Percentiles rank a stretch among this genome's conserved stretches.
Evolutionary conservation across 2,888 invertebrate species (phyloP).

Genomic region (Xestia sexstrigata): DNA sequence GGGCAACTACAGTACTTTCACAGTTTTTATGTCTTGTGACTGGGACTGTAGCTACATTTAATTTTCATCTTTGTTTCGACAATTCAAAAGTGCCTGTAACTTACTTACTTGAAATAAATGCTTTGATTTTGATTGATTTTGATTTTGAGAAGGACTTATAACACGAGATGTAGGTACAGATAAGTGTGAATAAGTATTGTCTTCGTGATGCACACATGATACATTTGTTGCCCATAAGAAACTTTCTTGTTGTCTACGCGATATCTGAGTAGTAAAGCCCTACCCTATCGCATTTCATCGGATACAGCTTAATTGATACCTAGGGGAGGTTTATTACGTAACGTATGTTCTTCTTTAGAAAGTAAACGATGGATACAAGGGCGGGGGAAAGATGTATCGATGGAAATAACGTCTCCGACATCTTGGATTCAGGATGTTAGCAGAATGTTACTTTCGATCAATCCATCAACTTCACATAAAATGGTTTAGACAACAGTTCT

Average conservation of each 20-base stretch:
- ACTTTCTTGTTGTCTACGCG: neutral
- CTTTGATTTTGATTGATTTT: too few relatives aligned
- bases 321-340: neutral
- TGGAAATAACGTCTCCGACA: neutral
- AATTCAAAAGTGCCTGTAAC: too few relatives aligned
- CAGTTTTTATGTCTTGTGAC: too few relatives aligned
- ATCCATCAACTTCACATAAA: slow-evolving; percentile 38
- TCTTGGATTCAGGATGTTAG: slow-evolving; percentile 12
- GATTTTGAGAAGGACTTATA: neutral
- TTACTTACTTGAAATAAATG: too few relatives aligned
- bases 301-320: slow-evolving; percentile 25
- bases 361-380: slow-evolving; percentile 15
- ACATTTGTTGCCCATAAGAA: neutral
- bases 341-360: neutral
- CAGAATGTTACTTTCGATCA: slow-evolving; percentile 27
- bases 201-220: neutral
- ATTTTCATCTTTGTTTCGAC: too few relatives aligned
- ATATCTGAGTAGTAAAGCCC: neutral
- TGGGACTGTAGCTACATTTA: too few relatives aligned
- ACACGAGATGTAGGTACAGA: neutral
- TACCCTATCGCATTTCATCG: slow-evolving; percentile 3
- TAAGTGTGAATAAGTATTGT: neutral
- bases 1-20: too few relatives aligned
- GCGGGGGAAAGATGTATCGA: slow-evolving; percentile 35
- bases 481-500: slow-evolving; percentile 9